Percentiles rank a stretch among this genome's conserved stretches.
Evolutionary conservation across 2,797 vertebrate species (phyloP).

Genomic region (Aselliscus stoliczkanus): DNA sequence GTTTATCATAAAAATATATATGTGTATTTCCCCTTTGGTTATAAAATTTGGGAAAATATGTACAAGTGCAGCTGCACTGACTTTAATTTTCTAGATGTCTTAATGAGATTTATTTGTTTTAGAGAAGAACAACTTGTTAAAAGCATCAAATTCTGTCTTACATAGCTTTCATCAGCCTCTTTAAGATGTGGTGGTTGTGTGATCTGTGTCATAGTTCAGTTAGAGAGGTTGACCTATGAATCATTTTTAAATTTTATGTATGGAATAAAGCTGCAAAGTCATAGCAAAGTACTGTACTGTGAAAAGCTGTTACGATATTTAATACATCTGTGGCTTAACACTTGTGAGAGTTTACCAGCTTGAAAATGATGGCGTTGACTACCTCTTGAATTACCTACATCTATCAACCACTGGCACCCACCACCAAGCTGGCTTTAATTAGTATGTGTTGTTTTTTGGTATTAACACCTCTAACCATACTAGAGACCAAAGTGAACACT

Average conservation of each 20-base stretch:
- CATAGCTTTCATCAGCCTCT: constrained; percentile 76
- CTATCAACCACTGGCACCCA: constrained; percentile 75
- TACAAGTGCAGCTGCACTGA: constrained; percentile 81
- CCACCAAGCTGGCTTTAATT: constrained; percentile 80
- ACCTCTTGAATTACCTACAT: constrained; percentile 82
- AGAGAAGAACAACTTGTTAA: constrained; percentile 79
- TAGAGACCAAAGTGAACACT: constrained; percentile 87
- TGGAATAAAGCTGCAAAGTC: constrained; percentile 65
- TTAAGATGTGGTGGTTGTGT: constrained; percentile 75
- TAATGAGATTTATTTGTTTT: constrained; percentile 82
- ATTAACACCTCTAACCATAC: constrained; percentile 80
- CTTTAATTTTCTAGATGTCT: constrained; percentile 83
- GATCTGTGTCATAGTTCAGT: constrained; percentile 71
- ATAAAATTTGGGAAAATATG: constrained; percentile 81
- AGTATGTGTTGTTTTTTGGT: constrained; percentile 77
- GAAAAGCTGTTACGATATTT: constrained; percentile 66
- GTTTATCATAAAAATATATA: constrained; percentile 87
- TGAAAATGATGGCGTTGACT: constrained; percentile 78
- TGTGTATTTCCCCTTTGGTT: constrained; percentile 82
- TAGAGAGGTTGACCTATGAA: constrained; percentile 74
- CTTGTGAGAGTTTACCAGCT: constrained; percentile 69
- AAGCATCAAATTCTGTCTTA: constrained; percentile 73
- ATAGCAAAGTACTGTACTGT: constrained; percentile 66
- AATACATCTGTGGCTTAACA: constrained; percentile 72
- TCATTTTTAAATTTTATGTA: constrained; percentile 23